phyloP scores from a whole-genome alignment of 2,113 vertebrate species.

The Hippotragus niger region DNA sequence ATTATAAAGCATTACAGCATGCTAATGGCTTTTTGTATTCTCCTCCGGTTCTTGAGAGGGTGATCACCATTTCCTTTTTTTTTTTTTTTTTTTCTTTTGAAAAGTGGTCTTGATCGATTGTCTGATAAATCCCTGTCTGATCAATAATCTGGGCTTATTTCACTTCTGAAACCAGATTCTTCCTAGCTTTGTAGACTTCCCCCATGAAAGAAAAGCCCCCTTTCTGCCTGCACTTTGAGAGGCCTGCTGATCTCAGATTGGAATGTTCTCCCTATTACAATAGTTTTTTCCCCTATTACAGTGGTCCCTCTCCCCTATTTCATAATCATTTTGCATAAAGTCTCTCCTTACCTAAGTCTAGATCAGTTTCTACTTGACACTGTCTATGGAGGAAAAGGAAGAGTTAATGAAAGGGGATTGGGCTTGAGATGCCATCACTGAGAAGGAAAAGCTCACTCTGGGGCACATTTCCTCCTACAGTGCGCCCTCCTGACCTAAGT shows the following conservation, averaged over 20 bases:
- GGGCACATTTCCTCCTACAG: neutral
- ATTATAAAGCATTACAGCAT: neutral
- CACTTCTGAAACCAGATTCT: neutral
- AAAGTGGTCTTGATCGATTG: rapidly evolving
- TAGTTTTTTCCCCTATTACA: neutral
- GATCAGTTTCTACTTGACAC: neutral
- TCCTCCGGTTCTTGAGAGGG: neutral
- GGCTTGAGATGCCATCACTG: no score
- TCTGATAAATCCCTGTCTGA: neutral
- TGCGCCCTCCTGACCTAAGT: no score
- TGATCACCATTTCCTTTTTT: neutral
- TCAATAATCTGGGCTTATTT: neutral
- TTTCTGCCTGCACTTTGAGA: neutral
- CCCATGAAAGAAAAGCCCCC: neutral
- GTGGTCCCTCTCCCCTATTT: no score
- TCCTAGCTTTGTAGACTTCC: neutral
- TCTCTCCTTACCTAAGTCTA: neutral
- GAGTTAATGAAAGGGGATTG: neutral
- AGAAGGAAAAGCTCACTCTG: rapidly evolving
- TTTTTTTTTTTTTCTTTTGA: neutral
- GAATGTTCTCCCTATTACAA: neutral
- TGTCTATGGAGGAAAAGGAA: neutral
- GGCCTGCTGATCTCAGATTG: neutral
- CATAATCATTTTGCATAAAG: neutral
- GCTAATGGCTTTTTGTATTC: rapidly evolving